Base-by-base conservation (phyloP, 1,140 invertebrate species). In the Macrocentrus cingulum region DNA sequence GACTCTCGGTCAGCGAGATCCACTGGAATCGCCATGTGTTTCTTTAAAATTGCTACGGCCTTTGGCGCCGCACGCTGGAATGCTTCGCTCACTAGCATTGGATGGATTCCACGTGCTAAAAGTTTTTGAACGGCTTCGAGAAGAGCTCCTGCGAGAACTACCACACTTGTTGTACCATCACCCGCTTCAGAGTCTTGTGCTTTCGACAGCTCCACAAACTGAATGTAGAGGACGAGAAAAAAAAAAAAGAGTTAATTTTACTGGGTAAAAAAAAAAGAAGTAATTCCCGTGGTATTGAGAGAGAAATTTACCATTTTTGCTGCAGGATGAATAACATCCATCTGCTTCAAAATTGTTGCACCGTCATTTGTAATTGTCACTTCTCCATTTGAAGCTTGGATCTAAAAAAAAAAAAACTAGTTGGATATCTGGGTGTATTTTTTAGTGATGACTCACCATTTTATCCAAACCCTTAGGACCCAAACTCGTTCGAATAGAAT, bases 321-420 rank as follows among this genome's bases (percentile, higher is more conserved):
- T 66, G 98, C 96, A 56, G 98, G 98, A 81, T 99, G 98, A 64
- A 97, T 83, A 7, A 99, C 95, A 81, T 96, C 95, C 90, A 99
- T 99, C 82, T 99, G 91, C 79, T 99, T 98, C 34, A 99, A 81
- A 81, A 99, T 99, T 20, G 98, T 99, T 20, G 98, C 98, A 60
- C 98, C 98, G 86, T 99, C 98, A 84, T 99, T 99, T 42, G 97
- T 99, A 56, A 99, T 99, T 7, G 96, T 99, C 0, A 99, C 98
- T 85, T 98, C 96, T 7, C 97, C 97, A 84, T 97, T 97, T 11
- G 86, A 85, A 44, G 93, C 84, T 85, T 99, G 97, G 65, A 99
- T 99, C 91, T 88, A 9, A 50, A 45, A 48, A 54, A 2, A 39
- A 29, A 4, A 55, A 41, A 42, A 5, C n/a, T n/a, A n/a, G n/a